A percentile compares a stretch with the other conserved stretches of the same genome.
phyloP scores from a whole-genome alignment of 2,797 vertebrate species.

The Protosalanx chinensis region DNA sequence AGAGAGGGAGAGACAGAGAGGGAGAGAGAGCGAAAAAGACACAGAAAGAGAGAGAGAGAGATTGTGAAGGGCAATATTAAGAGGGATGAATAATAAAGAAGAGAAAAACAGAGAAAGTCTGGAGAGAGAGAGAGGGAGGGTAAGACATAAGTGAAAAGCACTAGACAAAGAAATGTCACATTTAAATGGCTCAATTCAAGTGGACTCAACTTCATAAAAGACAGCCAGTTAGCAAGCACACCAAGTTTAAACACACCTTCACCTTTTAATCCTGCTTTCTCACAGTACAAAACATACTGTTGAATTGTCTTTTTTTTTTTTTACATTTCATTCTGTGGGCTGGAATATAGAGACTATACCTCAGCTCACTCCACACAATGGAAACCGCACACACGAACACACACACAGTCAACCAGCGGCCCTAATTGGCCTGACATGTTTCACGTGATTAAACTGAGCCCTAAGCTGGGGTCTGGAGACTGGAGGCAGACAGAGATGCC shows the following conservation, averaged over 20 bases:
- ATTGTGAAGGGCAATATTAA: too few relatives aligned
- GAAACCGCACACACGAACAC: background rate
- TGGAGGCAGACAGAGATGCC: background rate
- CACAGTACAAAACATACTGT: too few relatives aligned
- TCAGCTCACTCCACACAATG: too few relatives aligned
- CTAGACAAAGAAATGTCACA: constrained; percentile 4
- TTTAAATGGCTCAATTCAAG: background rate
- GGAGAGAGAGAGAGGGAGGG: background rate
- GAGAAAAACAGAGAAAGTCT: too few relatives aligned
- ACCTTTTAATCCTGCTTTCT: too few relatives aligned
- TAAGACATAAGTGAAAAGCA: background rate
- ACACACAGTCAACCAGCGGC: constrained; percentile 24
- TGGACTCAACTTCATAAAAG: background rate
- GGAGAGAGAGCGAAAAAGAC: background rate
- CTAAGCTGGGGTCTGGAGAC: constrained; percentile 39
- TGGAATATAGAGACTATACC: too few relatives aligned
- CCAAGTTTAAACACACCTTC: too few relatives aligned
- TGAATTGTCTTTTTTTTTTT: too few relatives aligned
- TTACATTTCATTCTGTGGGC: too few relatives aligned
- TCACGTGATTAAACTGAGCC: constrained; percentile 42
- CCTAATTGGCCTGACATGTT: constrained; percentile 44
- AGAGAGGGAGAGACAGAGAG: constrained; percentile 6
- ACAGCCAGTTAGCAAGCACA: too few relatives aligned
- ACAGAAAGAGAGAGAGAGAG: background rate
- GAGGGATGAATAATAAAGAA: too few relatives aligned